phyloP scores from a whole-genome alignment of 1,140 invertebrate genomes.

The Caerostris darwini region DNA sequence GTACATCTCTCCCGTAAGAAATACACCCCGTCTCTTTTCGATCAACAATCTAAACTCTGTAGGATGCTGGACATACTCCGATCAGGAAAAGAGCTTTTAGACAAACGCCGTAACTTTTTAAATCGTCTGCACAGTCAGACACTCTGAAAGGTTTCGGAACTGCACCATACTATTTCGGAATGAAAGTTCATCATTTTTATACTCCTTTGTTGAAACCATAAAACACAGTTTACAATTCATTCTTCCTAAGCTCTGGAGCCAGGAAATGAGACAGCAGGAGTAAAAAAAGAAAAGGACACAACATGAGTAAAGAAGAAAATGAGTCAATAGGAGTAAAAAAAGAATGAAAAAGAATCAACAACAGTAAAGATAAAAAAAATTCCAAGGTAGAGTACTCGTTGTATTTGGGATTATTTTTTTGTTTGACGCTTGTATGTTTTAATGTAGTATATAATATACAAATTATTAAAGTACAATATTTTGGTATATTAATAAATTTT shows the following conservation, averaged over 20 bases:
- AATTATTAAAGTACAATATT: too few relatives aligned
- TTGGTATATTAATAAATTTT: too few relatives aligned
- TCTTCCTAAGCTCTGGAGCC: neutral
- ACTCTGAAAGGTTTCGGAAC: neutral
- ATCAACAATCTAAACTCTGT: neutral
- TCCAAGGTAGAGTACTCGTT: too few relatives aligned
- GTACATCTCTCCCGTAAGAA: neutral
- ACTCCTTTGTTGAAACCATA: neutral
- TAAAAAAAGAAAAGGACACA: neutral
- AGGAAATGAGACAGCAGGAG: neutral
- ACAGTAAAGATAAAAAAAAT: too few relatives aligned
- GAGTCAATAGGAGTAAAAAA: too few relatives aligned
- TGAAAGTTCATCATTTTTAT: slow-evolving; percentile 29
- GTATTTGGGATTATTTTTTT: too few relatives aligned
- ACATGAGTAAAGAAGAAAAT: neutral
- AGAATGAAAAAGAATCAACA: too few relatives aligned
- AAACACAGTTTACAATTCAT: slow-evolving; percentile 24
- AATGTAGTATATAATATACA: too few relatives aligned
- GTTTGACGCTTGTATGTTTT: too few relatives aligned
- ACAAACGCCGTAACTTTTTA: slow-evolving; percentile 23
- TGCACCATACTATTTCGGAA: neutral
- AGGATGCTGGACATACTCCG: neutral
- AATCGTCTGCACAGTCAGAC: neutral
- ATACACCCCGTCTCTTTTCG: neutral
- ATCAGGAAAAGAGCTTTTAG: neutral